Conservation (phyloP, 2,113 vertebrate species). For the Lagenorhynchus albirostris region DNA sequence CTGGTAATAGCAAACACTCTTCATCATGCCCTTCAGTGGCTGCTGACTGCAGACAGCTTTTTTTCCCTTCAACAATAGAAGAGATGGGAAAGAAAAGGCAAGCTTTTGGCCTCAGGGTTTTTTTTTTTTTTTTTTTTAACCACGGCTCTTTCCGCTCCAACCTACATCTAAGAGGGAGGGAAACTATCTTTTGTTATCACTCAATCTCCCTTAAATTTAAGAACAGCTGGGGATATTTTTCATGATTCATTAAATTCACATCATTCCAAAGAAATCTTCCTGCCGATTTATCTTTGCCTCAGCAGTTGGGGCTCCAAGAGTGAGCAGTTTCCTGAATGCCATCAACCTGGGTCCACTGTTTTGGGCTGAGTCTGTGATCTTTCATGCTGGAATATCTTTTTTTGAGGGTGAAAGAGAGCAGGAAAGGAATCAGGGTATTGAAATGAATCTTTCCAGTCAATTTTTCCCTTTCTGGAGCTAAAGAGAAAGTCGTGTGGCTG, state of each 20-base stretch:
- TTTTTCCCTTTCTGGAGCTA: slow-evolving; percentile 79
- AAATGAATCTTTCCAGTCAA: slow-evolving; percentile 75
- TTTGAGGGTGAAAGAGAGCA: slow-evolving; percentile 73
- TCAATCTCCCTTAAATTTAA: slow-evolving; percentile 90
- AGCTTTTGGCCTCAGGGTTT: slow-evolving; percentile 82
- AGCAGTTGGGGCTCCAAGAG: slow-evolving; percentile 80
- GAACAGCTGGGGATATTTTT: slow-evolving; percentile 88
- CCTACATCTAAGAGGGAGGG: slow-evolving; percentile 84
- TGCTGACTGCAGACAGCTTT: slow-evolving; percentile 71
- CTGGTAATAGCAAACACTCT: slow-evolving; percentile 78
- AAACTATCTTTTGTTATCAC: slow-evolving; percentile 87
- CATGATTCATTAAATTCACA: slow-evolving; percentile 89
- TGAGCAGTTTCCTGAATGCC: slow-evolving; percentile 81
- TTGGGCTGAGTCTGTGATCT: slow-evolving; percentile 79
- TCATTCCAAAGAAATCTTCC: slow-evolving; percentile 89
- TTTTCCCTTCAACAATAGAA: slow-evolving; percentile 78
- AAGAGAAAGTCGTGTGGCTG: slow-evolving; percentile 73
- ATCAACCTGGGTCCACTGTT: slow-evolving; percentile 79
- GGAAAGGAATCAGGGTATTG: slow-evolving; percentile 71
- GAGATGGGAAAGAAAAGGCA: slow-evolving; percentile 83
- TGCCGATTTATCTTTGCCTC: slow-evolving; percentile 85
- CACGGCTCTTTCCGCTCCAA: slow-evolving; percentile 81
- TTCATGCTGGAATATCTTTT: slow-evolving; percentile 77
- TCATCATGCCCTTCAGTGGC: slow-evolving; percentile 70
- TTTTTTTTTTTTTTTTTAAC: slow-evolving; percentile 71